A percentile compares a stretch with the other conserved stretches of the same genome.
Conservation (phyloP, 2,113 vertebrate genomes). For the Channa maculata region DNA sequence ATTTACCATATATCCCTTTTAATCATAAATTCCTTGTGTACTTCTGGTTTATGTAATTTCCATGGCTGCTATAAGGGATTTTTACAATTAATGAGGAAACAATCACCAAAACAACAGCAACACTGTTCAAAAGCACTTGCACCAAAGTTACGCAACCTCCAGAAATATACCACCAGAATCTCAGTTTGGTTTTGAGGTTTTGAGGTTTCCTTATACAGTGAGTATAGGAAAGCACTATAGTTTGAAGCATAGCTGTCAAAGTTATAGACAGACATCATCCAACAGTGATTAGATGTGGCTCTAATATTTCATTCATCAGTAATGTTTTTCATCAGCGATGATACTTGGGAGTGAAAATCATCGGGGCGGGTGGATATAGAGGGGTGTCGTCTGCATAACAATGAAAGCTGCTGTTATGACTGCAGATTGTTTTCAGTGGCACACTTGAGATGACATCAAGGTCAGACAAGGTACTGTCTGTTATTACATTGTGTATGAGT, state of each 20-base stretch:
- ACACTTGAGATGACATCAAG: too few species aligned
- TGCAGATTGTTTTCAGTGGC: background rate
- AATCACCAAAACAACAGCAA: background rate
- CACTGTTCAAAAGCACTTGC: background rate
- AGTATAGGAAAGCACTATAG: too few species aligned
- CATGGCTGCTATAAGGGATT: background rate
- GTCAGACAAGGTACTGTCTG: too few species aligned
- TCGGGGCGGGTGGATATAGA: background rate
- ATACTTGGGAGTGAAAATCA: slow-evolving; percentile 6
- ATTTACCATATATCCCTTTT: background rate
- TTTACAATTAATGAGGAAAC: background rate
- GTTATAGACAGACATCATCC: background rate
- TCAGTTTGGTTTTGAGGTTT: background rate
- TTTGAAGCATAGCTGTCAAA: background rate
- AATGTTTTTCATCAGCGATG: background rate
- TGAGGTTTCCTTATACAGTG: too few species aligned
- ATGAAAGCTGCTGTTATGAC: background rate
- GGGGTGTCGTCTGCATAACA: background rate
- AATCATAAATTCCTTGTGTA: background rate
- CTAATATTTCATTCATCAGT: too few species aligned
- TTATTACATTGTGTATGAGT: too few species aligned
- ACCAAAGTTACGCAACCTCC: background rate
- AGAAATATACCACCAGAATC: background rate
- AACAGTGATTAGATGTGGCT: too few species aligned
- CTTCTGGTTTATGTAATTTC: background rate